phyloP scores from a whole-genome alignment of 2,113 vertebrate species.

The Semicossyphus pulcher region DNA sequence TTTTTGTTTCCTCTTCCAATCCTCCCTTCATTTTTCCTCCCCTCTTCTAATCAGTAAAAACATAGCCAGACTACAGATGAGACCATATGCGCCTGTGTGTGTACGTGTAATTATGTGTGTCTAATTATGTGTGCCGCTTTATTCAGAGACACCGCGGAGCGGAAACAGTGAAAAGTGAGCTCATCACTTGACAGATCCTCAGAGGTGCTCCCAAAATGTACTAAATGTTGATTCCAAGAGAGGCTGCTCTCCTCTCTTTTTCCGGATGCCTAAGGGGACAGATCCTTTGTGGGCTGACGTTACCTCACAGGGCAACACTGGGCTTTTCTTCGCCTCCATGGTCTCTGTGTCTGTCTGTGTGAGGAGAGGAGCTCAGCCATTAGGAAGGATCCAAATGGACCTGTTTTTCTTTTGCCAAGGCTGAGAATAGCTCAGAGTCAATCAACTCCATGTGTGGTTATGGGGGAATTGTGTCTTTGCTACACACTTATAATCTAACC shows the following conservation, averaged over 20 bases:
- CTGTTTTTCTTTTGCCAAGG: not conserved
- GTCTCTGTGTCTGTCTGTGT: conserved; percentile 1
- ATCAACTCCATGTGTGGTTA: conserved; percentile 17
- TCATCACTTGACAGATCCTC: conserved; percentile 51
- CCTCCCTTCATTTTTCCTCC: conserved; percentile 51
- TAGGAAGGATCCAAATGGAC: not conserved
- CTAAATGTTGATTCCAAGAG: conserved; percentile 37
- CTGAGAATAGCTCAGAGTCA: conserved; percentile 3
- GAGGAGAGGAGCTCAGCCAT: not conserved
- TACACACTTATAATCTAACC: too few relatives aligned
- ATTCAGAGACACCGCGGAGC: conserved; percentile 40
- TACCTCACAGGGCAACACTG: conserved; percentile 25
- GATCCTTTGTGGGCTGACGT: conserved; percentile 23
- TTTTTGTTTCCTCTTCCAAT: conserved; percentile 50
- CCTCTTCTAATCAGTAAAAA: conserved; percentile 58
- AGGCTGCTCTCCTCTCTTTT: conserved; percentile 20
- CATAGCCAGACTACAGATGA: conserved; percentile 61
- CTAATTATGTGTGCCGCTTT: conserved; percentile 55
- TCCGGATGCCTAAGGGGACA: conserved; percentile 17
- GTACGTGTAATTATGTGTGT: conserved; percentile 59
- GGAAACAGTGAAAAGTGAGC: conserved; percentile 50
- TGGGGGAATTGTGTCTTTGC: too few relatives aligned
- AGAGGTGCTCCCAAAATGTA: conserved; percentile 33
- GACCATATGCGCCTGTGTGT: conserved; percentile 62
- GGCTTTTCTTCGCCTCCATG: conserved; percentile 18